Evolutionary conservation across 2,888 invertebrate genomes (phyloP).

Genomic region (Agrochola circellaris): DNA sequence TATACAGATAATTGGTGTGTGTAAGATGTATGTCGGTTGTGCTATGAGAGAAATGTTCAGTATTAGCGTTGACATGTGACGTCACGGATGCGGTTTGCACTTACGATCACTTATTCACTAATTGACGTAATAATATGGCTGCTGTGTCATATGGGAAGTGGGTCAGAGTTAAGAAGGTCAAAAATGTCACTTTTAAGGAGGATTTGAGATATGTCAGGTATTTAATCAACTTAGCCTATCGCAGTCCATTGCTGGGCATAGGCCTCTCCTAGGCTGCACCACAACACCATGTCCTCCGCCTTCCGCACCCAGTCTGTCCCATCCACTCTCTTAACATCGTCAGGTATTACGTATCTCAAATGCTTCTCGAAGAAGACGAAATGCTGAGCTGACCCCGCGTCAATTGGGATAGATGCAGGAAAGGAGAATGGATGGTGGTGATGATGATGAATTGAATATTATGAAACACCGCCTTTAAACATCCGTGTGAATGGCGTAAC

Average conservation of each 20-base stretch:
- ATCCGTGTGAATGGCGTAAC: background rate
- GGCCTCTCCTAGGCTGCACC: no score
- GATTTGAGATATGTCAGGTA: background rate
- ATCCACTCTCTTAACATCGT: no score
- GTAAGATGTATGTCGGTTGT: background rate
- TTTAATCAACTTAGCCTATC: no score
- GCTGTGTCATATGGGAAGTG: background rate
- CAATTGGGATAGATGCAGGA: no score
- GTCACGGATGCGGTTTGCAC: slow-evolving; percentile 56
- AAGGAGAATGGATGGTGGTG: no score
- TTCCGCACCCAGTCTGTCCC: no score
- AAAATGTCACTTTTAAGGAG: background rate
- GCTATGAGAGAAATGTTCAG: slow-evolving; percentile 45
- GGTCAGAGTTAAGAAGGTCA: slow-evolving; percentile 26
- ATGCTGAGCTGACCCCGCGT: background rate
- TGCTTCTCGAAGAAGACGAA: background rate
- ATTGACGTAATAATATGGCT: slow-evolving; percentile 33
- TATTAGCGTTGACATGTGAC: slow-evolving; percentile 49
- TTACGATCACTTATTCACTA: slow-evolving; percentile 42
- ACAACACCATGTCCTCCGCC: no score
- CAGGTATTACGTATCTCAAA: no score
- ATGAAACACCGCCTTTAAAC: background rate
- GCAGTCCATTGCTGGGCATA: no score
- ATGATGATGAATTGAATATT: background rate
- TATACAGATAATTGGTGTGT: background rate